phyloP scores from a whole-genome alignment of 1,140 invertebrate species.

The Cotesia typhae region DNA sequence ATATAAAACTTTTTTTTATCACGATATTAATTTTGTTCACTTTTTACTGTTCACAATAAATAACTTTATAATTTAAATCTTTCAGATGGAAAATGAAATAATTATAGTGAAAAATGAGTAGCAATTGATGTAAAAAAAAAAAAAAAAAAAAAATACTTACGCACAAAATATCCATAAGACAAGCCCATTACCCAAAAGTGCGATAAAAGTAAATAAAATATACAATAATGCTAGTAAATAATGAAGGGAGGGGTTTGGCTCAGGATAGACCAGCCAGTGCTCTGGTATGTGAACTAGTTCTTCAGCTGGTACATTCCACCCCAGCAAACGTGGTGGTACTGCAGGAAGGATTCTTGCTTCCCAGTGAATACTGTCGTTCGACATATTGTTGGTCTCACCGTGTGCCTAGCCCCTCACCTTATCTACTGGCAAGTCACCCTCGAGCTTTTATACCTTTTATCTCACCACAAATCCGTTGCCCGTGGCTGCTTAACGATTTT shows the following conservation, averaged over 20 bases:
- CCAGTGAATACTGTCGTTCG: constrained; percentile 55
- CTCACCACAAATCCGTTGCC: constrained; percentile 39
- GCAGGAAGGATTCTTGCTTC: constrained; percentile 57
- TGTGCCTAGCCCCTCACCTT: constrained; percentile 54
- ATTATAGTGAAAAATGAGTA: too few species aligned
- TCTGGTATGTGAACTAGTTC: constrained; percentile 80
- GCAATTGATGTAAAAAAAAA: neutral
- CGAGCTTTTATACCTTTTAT: constrained; percentile 49
- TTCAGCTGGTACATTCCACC: constrained; percentile 80
- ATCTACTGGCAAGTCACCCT: constrained; percentile 35
- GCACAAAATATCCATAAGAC: constrained; percentile 89
- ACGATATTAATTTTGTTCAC: neutral
- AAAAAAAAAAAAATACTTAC: constrained; percentile 63
- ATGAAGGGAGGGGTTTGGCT: constrained; percentile 83
- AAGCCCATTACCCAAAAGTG: constrained; percentile 84
- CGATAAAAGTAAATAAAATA: constrained; percentile 79
- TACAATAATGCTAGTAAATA: constrained; percentile 84
- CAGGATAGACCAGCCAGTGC: constrained; percentile 83
- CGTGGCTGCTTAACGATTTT: constrained; percentile 30
- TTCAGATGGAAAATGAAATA: too few species aligned
- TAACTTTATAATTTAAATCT: too few species aligned
- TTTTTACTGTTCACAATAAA: too few species aligned
- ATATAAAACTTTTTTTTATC: too few species aligned
- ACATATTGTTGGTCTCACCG: constrained; percentile 52
- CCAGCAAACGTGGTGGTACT: constrained; percentile 69